These are phyloP conservation scores for Cylloceria caligata DNA, from an alignment of 2,888 invertebrate species.

Conservation along the genomic window DNA sequence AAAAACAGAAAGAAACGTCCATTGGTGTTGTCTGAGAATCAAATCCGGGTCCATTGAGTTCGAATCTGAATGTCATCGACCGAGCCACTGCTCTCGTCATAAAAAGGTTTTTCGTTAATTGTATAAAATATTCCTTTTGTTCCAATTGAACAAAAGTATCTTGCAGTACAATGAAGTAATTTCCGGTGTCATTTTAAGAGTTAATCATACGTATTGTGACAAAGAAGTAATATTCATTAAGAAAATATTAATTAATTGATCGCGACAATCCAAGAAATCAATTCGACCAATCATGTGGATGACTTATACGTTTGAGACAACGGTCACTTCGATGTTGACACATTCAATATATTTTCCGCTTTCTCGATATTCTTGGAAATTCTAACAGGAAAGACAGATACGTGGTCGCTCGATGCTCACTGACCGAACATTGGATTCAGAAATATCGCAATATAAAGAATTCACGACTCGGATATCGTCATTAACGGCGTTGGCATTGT, in stretches of 20 bases:
- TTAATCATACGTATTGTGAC: background rate
- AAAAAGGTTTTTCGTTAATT: too few species aligned
- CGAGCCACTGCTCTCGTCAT: too few species aligned
- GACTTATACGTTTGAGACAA: background rate
- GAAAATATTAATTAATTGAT: background rate
- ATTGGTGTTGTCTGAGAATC: too few species aligned
- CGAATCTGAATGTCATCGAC: too few species aligned
- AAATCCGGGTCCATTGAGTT: too few species aligned
- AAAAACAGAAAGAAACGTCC: too few species aligned
- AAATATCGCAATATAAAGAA: conserved; percentile 10
- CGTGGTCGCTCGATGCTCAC: conserved; percentile 7
- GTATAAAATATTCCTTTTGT: background rate
- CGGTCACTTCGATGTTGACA: conserved; percentile 29
- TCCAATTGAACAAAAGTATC: background rate
- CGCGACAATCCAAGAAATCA: conserved; percentile 1
- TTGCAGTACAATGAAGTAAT: background rate
- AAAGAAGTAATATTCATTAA: background rate
- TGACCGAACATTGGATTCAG: conserved; percentile 13
- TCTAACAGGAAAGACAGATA: conserved; percentile 10
- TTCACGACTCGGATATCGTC: background rate
- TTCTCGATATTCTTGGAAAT: conserved; percentile 53
- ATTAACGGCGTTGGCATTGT: background rate
- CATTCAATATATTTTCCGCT: conserved; percentile 51
- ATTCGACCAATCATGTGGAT: background rate
- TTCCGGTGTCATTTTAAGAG: background rate